Evolutionary conservation across 2,797 vertebrate genomes (phyloP).

Genomic region (Coluber constrictor): DNA sequence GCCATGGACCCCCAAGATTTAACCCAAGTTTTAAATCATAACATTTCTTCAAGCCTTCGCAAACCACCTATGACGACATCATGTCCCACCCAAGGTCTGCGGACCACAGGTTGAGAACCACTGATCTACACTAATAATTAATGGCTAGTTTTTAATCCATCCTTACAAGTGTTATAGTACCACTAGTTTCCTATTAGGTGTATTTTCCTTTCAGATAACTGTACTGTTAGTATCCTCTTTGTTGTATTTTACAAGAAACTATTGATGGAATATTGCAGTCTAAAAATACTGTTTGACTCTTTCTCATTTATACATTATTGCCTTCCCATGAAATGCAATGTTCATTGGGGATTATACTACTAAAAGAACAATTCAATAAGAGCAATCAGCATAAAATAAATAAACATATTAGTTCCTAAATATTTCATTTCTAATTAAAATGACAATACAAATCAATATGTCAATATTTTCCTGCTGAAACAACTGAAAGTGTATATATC

Average conservation of each 20-base stretch:
- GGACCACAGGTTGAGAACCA: background rate
- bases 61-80: background rate
- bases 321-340: background rate
- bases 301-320: background rate
- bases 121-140: background rate
- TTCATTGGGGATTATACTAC: background rate
- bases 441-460: background rate
- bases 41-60: background rate
- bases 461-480: background rate
- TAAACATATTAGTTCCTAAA: background rate
- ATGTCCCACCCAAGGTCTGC: background rate
- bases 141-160: conserved; percentile 19
- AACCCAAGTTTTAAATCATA: background rate
- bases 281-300: background rate
- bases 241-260: conserved; percentile 13
- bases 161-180: conserved; percentile 20
- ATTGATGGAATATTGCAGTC: conserved; percentile 12
- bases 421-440: background rate
- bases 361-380: background rate
- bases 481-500: background rate
- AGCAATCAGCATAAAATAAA: background rate
- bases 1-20: background rate
- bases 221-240: background rate
- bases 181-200: background rate
- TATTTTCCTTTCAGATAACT: conserved; percentile 12